These are phyloP conservation scores for Varroa destructor DNA, from an alignment of 1,140 invertebrate species.

Conservation along the genomic window DNA sequence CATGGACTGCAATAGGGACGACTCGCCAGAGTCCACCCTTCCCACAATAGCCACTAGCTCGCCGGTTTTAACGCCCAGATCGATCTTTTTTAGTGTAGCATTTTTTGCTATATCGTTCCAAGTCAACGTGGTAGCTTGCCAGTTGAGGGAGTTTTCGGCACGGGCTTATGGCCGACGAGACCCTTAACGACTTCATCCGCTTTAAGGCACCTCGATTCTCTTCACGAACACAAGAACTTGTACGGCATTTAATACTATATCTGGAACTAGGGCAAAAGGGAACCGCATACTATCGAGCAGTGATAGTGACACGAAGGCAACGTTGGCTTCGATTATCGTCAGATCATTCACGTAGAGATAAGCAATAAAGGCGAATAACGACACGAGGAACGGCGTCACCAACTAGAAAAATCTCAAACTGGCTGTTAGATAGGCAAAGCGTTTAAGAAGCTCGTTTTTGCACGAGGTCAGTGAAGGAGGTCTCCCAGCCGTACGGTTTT, in stretches of 20 bases:
- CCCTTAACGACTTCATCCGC: slow-evolving; percentile 38
- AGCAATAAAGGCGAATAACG: slow-evolving; percentile 40
- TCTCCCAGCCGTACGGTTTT: slow-evolving; percentile 44
- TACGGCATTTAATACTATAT: slow-evolving; percentile 21
- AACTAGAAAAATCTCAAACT: slow-evolving; percentile 36
- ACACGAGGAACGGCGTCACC: slow-evolving; percentile 38
- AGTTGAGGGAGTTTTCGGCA: slow-evolving; percentile 32
- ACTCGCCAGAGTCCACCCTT: slow-evolving; percentile 56
- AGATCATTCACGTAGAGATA: slow-evolving; percentile 43
- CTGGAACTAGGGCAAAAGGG: slow-evolving; percentile 44
- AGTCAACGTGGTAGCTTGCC: slow-evolving; percentile 31
- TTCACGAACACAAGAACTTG: slow-evolving; percentile 38
- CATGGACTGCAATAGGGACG: slow-evolving; percentile 56
- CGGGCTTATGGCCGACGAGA: slow-evolving; percentile 34
- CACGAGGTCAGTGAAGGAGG: slow-evolving; percentile 43
- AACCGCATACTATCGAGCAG: slow-evolving; percentile 49
- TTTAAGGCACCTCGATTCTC: slow-evolving; percentile 39
- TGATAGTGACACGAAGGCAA: slow-evolving; percentile 51
- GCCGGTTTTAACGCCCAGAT: slow-evolving; percentile 31
- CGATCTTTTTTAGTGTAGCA: slow-evolving; percentile 11
- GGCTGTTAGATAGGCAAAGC: slow-evolving; percentile 43
- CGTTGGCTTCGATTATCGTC: slow-evolving; percentile 47
- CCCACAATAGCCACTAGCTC: slow-evolving; percentile 39
- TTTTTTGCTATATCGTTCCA: slow-evolving; percentile 3
- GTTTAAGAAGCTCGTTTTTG: slow-evolving; percentile 41